Evolutionary conservation across 2,797 vertebrate genomes (phyloP).

Genomic region (Nannoperca australis): DNA sequence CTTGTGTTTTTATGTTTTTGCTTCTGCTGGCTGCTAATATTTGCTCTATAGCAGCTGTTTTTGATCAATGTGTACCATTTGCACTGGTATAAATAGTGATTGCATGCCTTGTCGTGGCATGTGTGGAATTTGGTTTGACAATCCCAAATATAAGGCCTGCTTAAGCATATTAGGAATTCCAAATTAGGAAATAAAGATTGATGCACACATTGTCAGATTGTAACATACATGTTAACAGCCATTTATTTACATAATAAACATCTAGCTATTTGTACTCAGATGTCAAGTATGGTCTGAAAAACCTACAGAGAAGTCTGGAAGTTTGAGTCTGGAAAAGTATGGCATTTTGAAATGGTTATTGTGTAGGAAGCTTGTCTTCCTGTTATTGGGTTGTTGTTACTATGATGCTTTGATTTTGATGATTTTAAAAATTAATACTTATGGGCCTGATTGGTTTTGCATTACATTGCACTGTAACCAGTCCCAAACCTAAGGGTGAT

Average conservation of each 20-base stretch:
- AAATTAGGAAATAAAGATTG: too few species aligned
- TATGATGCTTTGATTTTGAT: neutral
- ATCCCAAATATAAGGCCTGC: too few species aligned
- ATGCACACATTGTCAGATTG: too few species aligned
- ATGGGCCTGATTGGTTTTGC: neutral
- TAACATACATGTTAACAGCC: too few species aligned
- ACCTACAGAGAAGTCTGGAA: too few species aligned
- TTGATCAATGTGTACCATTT: neutral
- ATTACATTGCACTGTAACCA: neutral
- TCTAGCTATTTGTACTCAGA: too few species aligned
- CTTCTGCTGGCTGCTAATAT: neutral
- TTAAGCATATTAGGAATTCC: too few species aligned
- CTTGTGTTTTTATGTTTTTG: constrained; percentile 1
- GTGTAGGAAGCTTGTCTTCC: neutral
- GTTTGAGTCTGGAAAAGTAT: too few species aligned
- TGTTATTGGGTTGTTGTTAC: neutral
- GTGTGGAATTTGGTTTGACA: too few species aligned
- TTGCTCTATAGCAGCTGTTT: neutral
- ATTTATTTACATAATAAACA: too few species aligned
- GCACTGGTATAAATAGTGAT: neutral
- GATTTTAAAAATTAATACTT: neutral
- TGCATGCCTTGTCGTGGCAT: neutral
- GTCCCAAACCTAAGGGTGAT: neutral
- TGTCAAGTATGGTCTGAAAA: too few species aligned
- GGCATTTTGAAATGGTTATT: too few species aligned